Percentiles rank a stretch among this genome's conserved stretches.
Evolutionary conservation across 2,797 vertebrate genomes (phyloP).

Genomic region (Petrocephalus schoutedeni): DNA sequence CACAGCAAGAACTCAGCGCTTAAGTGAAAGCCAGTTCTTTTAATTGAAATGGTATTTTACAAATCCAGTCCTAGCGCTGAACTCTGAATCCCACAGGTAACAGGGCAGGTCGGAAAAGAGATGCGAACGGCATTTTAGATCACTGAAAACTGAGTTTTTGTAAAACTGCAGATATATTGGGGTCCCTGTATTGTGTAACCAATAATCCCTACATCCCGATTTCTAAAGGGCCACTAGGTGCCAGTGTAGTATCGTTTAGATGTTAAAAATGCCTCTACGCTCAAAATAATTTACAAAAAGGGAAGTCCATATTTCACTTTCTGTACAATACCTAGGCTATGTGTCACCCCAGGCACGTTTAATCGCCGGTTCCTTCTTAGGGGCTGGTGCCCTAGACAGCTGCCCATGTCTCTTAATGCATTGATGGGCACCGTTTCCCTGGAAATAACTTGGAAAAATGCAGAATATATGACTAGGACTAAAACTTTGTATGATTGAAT

Average conservation of each 20-base stretch:
- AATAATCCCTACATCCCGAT: not conserved
- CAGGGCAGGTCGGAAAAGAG: no score
- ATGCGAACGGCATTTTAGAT: no score
- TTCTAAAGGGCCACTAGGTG: slow-evolving; percentile 14
- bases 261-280: not conserved
- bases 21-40: not conserved
- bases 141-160: no score
- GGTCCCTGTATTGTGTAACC: not conserved
- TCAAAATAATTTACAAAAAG: not conserved
- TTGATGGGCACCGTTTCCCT: not conserved
- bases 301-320: not conserved
- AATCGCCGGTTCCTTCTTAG: not conserved
- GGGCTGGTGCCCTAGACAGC: not conserved
- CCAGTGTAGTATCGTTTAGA: not conserved
- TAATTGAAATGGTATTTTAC: not conserved
- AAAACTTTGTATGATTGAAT: not conserved
- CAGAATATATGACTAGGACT: not conserved
- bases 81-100: no score
- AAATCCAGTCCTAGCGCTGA: not conserved
- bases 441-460: not conserved
- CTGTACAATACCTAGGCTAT: not conserved
- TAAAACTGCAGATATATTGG: not conserved
- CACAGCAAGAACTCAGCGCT: not conserved
- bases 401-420: not conserved
- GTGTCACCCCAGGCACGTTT: not conserved